Evolutionary conservation across 2,888 invertebrate species (phyloP).

Genomic region (Harpalus rubripes): DNA sequence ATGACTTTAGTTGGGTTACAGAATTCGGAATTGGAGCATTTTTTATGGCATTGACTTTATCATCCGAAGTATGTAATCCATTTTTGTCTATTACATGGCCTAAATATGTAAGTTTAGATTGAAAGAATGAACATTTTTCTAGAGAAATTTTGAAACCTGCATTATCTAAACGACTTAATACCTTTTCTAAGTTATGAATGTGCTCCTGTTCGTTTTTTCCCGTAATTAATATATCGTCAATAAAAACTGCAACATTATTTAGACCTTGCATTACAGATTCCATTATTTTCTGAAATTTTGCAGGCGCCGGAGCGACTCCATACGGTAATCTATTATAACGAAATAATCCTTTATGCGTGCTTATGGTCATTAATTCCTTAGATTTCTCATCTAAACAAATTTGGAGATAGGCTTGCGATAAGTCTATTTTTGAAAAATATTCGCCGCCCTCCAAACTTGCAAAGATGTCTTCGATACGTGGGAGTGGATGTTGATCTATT

Average conservation of each 20-base stretch:
- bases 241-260: constrained; percentile 69
- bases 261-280: constrained; percentile 69
- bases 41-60: constrained; percentile 57
- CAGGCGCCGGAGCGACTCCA: constrained; percentile 70
- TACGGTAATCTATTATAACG: constrained; percentile 70
- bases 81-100: constrained; percentile 66
- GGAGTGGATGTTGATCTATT: constrained; percentile 69
- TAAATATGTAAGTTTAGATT: constrained; percentile 69
- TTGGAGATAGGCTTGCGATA: no score
- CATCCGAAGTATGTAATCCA: constrained; percentile 50
- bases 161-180: constrained; percentile 63
- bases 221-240: constrained; percentile 69
- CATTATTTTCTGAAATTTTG: constrained; percentile 72
- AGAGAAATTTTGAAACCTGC: constrained; percentile 68
- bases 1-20: no score
- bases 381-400: constrained; percentile 56
- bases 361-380: constrained; percentile 69
- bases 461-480: constrained; percentile 67
- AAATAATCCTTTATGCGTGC: constrained; percentile 69
- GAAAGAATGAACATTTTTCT: constrained; percentile 71
- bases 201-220: constrained; percentile 23
- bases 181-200: constrained; percentile 15
- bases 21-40: constrained; percentile 57
- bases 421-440: constrained; percentile 69
- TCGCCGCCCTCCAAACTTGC: constrained; percentile 66